Evolutionary conservation across 2,113 vertebrate species (phyloP).

Genomic region (Cairina moschata): DNA sequence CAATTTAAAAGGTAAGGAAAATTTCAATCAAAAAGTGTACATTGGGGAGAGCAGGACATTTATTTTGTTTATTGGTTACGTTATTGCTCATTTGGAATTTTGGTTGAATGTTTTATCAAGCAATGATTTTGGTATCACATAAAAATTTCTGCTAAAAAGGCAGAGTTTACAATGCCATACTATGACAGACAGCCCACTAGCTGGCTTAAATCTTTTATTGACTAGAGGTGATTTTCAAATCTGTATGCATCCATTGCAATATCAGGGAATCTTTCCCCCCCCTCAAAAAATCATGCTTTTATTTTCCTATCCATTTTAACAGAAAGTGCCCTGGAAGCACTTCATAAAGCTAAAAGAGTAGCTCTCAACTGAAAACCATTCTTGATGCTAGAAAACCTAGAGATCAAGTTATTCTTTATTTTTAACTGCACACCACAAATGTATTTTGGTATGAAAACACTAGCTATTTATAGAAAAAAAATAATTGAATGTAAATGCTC

Average conservation of each 20-base stretch:
- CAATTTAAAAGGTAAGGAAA: neutral
- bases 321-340: neutral
- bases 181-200: neutral
- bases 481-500: neutral
- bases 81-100: neutral
- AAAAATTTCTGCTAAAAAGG: neutral
- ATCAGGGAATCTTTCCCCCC: neutral
- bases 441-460: neutral
- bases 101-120: neutral
- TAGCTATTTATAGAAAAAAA: conserved; percentile 14
- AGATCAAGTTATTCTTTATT: neutral
- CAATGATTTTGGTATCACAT: neutral
- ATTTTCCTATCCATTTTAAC: neutral
- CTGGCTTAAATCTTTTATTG: neutral
- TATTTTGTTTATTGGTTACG: neutral
- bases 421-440: too few species aligned
- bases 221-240: neutral
- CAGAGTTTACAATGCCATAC: neutral
- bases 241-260: neutral
- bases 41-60: fast-evolving
- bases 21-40: neutral
- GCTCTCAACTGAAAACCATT: fast-evolving
- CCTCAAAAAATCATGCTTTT: neutral
- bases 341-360: neutral
- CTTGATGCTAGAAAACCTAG: neutral